Evolutionary conservation across 2,888 invertebrate species (phyloP), one percentile per base, ranked within the genome.

Genomic region (Drosophila austrosaltans): DNA sequence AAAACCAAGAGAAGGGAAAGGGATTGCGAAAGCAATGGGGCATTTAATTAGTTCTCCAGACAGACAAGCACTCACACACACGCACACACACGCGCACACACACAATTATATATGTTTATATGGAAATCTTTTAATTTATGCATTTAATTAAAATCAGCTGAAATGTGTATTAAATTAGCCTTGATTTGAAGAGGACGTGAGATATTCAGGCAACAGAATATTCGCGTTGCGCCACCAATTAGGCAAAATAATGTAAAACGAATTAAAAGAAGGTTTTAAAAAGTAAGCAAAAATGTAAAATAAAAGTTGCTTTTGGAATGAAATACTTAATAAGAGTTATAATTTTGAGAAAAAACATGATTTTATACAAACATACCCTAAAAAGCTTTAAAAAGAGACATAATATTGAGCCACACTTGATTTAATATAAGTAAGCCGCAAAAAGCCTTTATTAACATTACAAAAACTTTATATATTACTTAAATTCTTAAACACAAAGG

Each of bases 21-120:
- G 16, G 16, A 16, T 16, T 16, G 12, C 53, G 62, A 57, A 58
- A 58, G 57, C 54, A 28, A 57, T 69, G 60, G 42, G 36, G 32
- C 60, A 66, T 81, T 75, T 80, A 81, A 82, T 81, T 83, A 75
- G 72, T 63, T 62, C 39, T 28, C 16, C 71, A 74, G 25, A 44
- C 59, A 70, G 57, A 32, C 59, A 48, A 25, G 25, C 48, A 48
- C 8, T n/a, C n/a, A n/a, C 36, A 56, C 36, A 56, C 56, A 42
- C 54, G 66, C 25, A 22, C 40, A 48, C 20, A 53, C 57, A 25
- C 57, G 4, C 4, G n/a, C 30, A 54, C 22, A 32, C 42, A 65
- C 16, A 20, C 25, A 53, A n/a, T 48, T 22, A 16, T 53, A 57
- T 53, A 66, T 60, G 58, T 53, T 59, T 66, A 67, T 44, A 54